Conservation (phyloP, 2,113 vertebrate genomes). For the Dolichallabes microphthalmus region DNA sequence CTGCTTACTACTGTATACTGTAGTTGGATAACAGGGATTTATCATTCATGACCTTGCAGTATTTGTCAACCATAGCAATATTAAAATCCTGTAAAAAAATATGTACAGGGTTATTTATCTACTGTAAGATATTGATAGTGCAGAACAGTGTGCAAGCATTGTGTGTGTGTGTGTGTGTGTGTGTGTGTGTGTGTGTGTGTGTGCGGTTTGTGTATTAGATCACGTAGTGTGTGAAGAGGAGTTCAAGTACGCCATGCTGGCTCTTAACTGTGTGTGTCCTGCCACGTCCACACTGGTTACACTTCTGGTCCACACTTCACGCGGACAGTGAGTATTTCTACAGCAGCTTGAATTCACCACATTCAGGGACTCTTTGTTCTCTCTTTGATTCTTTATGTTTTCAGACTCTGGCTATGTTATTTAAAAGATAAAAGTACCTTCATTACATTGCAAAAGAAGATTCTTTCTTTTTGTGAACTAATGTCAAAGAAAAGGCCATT, state of each 20-base stretch:
- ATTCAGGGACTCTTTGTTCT: not conserved
- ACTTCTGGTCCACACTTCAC: conserved; percentile 94
- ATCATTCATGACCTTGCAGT: not conserved
- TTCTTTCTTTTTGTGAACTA: not conserved
- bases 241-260: conserved; percentile 98
- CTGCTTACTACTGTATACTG: not conserved
- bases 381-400: not conserved
- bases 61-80: conserved; percentile 2
- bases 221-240: conserved; percentile 99
- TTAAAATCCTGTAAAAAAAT: not conserved
- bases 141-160: too few relatives aligned
- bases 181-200: not conserved
- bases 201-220: conserved; percentile 71
- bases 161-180: not conserved
- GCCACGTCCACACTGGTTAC: conserved; percentile 97
- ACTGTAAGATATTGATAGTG: not conserved
- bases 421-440: conserved; percentile 17
- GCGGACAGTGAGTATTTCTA: conserved; percentile 91
- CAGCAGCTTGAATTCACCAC: not conserved
- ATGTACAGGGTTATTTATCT: not conserved
- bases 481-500: not conserved
- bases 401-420: not conserved
- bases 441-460: not conserved
- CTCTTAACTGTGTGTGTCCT: conserved; percentile 96
- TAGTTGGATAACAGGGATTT: not conserved